Percentiles rank a stretch among this genome's conserved stretches.
phyloP scores from a whole-genome alignment of 2,888 invertebrate genomes.

The Melinaea marsaeus region DNA sequence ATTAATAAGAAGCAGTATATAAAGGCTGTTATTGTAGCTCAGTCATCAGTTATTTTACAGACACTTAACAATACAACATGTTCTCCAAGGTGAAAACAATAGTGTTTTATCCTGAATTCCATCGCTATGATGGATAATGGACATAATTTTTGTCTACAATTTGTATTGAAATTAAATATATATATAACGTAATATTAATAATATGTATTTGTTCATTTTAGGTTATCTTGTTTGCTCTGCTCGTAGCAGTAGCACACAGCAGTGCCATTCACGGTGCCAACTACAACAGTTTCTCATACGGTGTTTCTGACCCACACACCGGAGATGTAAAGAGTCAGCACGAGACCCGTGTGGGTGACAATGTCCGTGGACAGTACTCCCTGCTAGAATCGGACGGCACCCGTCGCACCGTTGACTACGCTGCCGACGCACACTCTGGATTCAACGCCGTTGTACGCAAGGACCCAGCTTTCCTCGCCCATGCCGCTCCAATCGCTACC shows the following conservation, averaged over 20 bases:
- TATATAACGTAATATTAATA: background rate
- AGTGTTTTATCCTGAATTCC: background rate
- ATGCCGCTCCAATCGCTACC: constrained; percentile 29
- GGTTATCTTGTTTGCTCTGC: too few relatives aligned
- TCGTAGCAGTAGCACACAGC: constrained; percentile 33
- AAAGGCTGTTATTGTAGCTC: constrained; percentile 30
- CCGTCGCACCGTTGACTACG: constrained; percentile 74
- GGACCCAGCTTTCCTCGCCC: constrained; percentile 52
- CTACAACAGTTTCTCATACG: constrained; percentile 69
- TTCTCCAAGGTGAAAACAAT: constrained; percentile 34
- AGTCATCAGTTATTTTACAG: constrained; percentile 34
- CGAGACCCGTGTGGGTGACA: constrained; percentile 69
- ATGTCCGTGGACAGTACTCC: constrained; percentile 71
- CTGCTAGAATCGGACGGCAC: constrained; percentile 73
- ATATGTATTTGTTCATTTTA: background rate
- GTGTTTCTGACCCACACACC: constrained; percentile 71
- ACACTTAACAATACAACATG: constrained; percentile 35
- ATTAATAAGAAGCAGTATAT: constrained; percentile 35
- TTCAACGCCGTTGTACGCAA: constrained; percentile 76
- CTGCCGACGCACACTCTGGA: constrained; percentile 66
- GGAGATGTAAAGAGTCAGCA: constrained; percentile 73
- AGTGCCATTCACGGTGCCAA: constrained; percentile 52
- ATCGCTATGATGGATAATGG: too few relatives aligned
- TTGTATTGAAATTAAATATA: too few relatives aligned
- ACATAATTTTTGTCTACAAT: too few relatives aligned